Base-by-base conservation (phyloP, 1,140 invertebrate genomes). In the Bombus superbus region DNA sequence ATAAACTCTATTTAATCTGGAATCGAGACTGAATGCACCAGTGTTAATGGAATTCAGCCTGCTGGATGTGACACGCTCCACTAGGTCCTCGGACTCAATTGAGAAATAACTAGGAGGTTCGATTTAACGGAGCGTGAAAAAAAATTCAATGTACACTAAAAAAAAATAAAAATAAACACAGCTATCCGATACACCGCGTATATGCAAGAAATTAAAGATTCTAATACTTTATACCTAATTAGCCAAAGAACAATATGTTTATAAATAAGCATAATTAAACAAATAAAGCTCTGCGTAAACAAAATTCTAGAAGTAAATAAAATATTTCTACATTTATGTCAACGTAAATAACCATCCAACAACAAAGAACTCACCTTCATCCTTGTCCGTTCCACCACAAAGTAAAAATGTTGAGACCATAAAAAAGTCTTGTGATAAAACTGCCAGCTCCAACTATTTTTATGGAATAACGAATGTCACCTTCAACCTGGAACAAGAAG, bases 1-100 rank as follows among this genome's bases (percentile, higher is more conserved):
- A 86, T 77, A 86, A 89, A 86, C 11, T 76, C 79, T 86, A 89
- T 89, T 89, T 83, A 81, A 89, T 86, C 57, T 88, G 53, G 78
- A 74, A 74, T 74, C 64, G 53, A 69, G 42, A n/a, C 69, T 68
- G 83, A 81, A 89, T 89, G 88, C 76, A 79, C 62, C 64, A 25
- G 74, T 76, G 86, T 86, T 89, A 89, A 88, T 81, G 53, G 86
- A 89, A 89, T 80, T 69, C 71, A 89, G 44, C 77, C 80, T 68
- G 69, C 79, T 79, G 59, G 64, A 62, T n/a, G 32, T 64, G 75
- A 86, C 47, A 76, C 77, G 82, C 59, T 89, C 73, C 66, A 77
- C 78, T 69, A 77, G 53, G 22, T 72, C 72, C 47, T 80, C 76
- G 47, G 57, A 72, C 83, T 40, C 64, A 18, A 85, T 81, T 81